Percentiles rank a stretch among this genome's conserved stretches.
phyloP scores from a whole-genome alignment of 2,797 vertebrate species.

The Bradypodion ventrale region DNA sequence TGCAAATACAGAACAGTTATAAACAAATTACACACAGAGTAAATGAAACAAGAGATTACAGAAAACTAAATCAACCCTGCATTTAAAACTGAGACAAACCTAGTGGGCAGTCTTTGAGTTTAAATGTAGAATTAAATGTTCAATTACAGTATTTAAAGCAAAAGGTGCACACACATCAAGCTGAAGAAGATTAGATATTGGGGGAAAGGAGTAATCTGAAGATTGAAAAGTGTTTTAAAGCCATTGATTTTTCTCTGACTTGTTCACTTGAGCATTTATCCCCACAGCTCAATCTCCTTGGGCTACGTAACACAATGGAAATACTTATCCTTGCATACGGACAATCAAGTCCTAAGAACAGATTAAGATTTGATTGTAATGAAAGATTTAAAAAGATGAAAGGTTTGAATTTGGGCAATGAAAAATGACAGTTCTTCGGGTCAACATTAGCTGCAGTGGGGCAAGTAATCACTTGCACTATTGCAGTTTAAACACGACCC shows the following conservation, averaged over 20 bases:
- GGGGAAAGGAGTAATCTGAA: background rate
- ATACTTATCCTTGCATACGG: background rate
- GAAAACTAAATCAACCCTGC: background rate
- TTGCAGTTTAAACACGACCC: background rate
- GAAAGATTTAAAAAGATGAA: conserved; percentile 11
- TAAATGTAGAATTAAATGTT: background rate
- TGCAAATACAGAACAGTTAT: too few species aligned
- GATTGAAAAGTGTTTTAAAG: background rate
- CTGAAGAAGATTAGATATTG: background rate
- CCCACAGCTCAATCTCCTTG: background rate
- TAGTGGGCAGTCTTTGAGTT: background rate
- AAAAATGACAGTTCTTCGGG: background rate
- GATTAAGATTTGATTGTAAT: background rate
- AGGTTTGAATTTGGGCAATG: conserved; percentile 7
- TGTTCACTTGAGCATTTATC: background rate
- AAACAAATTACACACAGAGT: conserved; percentile 9
- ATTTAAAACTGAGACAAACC: background rate
- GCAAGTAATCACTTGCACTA: background rate
- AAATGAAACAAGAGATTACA: conserved; percentile 38
- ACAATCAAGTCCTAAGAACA: background rate
- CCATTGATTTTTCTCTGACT: background rate
- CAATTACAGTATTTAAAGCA: background rate
- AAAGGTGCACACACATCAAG: background rate
- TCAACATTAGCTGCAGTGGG: background rate
- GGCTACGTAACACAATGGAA: background rate